Conservation (phyloP, 2,797 vertebrate species). For the Epinephelus malabaricus region DNA sequence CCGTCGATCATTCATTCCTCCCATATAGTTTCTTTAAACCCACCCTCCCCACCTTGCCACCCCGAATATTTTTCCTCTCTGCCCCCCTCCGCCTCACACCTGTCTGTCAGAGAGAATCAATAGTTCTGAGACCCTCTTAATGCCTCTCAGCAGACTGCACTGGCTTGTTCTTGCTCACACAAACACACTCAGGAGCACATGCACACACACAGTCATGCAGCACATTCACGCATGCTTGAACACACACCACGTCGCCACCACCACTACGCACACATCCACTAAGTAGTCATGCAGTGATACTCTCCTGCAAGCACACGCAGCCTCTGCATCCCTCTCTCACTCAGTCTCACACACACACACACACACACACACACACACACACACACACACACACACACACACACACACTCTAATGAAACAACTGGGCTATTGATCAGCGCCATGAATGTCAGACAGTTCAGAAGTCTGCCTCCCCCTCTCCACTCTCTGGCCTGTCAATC, state of each 20-base stretch:
- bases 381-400: slow-evolving; percentile 25
- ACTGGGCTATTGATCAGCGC: slow-evolving; percentile 77
- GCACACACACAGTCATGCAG: slow-evolving; percentile 33
- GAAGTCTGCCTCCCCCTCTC: slow-evolving; percentile 43
- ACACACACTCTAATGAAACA: slow-evolving; percentile 70
- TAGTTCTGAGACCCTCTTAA: slow-evolving; percentile 75
- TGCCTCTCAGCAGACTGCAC: slow-evolving; percentile 61
- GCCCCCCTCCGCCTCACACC: slow-evolving; percentile 31
- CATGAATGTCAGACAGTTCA: slow-evolving; percentile 76
- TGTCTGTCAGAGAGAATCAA: slow-evolving; percentile 76
- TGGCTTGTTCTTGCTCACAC: slow-evolving; percentile 40
- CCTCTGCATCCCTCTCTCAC: slow-evolving; percentile 46
- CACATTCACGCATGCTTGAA: slow-evolving; percentile 46
- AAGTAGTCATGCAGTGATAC: slow-evolving; percentile 74
- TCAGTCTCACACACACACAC: slow-evolving; percentile 14
- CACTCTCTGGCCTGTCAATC: slow-evolving; percentile 58
- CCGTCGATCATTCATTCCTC: slow-evolving; percentile 31
- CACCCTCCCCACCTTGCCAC: slow-evolving; percentile 22
- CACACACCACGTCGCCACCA: slow-evolving; percentile 28
- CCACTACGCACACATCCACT: slow-evolving; percentile 49
- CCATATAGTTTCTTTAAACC: slow-evolving; percentile 34
- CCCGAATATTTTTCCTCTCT: background rate
- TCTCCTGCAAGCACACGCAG: slow-evolving; percentile 50
- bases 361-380: slow-evolving; percentile 34
- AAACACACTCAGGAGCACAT: background rate